A percentile compares a stretch with the other conserved stretches of the same genome.
Conservation (phyloP, 2,888 invertebrate genomes). For the Folsomia manolachei region DNA sequence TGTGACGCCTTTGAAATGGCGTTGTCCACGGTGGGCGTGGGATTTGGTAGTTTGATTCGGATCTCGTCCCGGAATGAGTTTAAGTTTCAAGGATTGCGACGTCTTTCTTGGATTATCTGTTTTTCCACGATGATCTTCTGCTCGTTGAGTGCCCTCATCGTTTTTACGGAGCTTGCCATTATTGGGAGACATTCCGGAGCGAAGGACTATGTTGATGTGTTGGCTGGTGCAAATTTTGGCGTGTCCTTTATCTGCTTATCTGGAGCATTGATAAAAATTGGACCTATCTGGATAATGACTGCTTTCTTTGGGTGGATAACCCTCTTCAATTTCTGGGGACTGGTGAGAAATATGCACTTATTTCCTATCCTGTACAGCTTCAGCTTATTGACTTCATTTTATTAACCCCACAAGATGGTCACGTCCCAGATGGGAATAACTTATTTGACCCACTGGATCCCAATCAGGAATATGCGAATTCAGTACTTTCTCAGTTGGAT, state of each 20-base stretch:
- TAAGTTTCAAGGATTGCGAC: constrained; percentile 19
- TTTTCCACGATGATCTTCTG: constrained; percentile 19
- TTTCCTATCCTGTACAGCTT: too few relatives aligned
- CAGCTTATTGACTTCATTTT: too few relatives aligned
- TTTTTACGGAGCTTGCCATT: constrained; percentile 35
- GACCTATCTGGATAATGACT: neutral
- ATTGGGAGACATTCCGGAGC: constrained; percentile 19
- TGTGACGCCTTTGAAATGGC: constrained; percentile 38
- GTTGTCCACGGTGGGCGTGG: constrained; percentile 31
- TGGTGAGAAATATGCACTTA: too few relatives aligned
- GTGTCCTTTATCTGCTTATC: constrained; percentile 31
- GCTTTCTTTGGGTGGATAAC: neutral
- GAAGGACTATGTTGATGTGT: constrained; percentile 15
- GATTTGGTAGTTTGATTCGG: constrained; percentile 26
- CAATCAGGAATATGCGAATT: neutral
- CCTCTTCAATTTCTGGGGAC: constrained; percentile 2
- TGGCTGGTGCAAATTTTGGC: constrained; percentile 29
- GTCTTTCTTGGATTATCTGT: constrained; percentile 28
- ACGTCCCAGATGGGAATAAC: neutral
- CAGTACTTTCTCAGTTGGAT: neutral
- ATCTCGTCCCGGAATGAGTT: constrained; percentile 23
- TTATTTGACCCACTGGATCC: neutral
- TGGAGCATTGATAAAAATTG: constrained; percentile 30
- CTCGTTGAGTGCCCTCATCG: constrained; percentile 20
- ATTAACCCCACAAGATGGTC: neutral